phyloP scores from a whole-genome alignment of 2,113 vertebrate genomes.

The Empidonax alnorum region DNA sequence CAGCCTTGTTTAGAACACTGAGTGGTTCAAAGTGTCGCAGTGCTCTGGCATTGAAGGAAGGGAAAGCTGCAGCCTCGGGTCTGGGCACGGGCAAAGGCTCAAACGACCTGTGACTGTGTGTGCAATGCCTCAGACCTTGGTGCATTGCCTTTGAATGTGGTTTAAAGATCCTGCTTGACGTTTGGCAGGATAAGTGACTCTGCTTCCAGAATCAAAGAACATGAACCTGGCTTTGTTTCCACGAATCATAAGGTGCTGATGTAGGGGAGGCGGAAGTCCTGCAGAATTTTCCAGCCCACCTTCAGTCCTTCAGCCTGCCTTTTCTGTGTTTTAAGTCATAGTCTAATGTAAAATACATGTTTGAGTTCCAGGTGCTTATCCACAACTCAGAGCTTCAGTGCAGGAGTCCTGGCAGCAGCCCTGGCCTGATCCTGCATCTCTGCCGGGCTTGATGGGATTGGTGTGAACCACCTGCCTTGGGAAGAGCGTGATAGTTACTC shows the following conservation, averaged over 20 bases:
- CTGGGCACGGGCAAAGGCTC: neutral
- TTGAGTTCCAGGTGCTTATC: neutral
- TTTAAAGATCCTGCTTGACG: neutral
- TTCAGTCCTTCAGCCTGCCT: neutral
- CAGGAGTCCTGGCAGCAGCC: neutral
- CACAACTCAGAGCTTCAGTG: neutral
- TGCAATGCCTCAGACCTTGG: neutral
- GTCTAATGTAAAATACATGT: neutral
- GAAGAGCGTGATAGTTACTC: neutral
- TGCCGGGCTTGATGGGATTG: neutral
- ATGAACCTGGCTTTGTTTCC: neutral
- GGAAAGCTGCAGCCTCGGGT: neutral
- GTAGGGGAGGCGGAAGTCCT: neutral
- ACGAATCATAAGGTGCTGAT: neutral
- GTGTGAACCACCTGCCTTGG: neutral
- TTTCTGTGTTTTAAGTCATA: neutral
- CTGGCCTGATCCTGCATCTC: neutral
- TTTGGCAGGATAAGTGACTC: neutral
- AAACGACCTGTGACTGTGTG: neutral
- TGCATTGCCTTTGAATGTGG: rapidly evolving
- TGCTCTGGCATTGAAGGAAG: neutral
- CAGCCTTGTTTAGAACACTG: rapidly evolving
- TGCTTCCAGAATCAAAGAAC: neutral
- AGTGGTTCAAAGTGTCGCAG: neutral
- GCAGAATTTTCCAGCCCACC: neutral